Conservation (phyloP, 2,888 invertebrate species). For the Gnatocerus cornutus region DNA sequence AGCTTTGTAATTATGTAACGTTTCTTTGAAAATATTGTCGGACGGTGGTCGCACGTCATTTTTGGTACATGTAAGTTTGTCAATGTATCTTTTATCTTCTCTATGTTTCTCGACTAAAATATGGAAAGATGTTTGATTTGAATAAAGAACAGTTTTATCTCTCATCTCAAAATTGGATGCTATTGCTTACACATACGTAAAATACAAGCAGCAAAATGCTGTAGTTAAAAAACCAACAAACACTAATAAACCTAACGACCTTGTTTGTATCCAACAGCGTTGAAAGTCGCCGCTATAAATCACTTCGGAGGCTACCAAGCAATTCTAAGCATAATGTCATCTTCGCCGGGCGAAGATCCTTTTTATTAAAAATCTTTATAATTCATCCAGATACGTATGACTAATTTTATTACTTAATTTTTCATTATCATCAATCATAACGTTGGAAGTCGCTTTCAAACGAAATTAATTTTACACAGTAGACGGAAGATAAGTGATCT, state of each 20-base stretch:
- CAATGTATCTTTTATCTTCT: background rate
- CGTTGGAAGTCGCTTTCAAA: slow-evolving; percentile 9
- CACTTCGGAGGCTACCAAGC: slow-evolving; percentile 52
- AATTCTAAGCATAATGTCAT: slow-evolving; percentile 53
- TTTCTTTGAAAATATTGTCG: slow-evolving; percentile 17
- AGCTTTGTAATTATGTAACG: slow-evolving; percentile 25
- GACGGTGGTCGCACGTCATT: slow-evolving; percentile 18
- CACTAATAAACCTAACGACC: slow-evolving; percentile 59
- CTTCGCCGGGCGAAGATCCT: slow-evolving; percentile 46
- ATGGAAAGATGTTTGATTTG: slow-evolving; percentile 39
- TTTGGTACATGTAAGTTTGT: no score
- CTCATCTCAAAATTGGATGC: slow-evolving; percentile 38
- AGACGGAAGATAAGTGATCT: slow-evolving; percentile 22
- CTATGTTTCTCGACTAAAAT: slow-evolving; percentile 13
- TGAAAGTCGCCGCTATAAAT: slow-evolving; percentile 58
- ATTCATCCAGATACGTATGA: slow-evolving; percentile 34
- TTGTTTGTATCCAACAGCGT: slow-evolving; percentile 58
- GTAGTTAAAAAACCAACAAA: slow-evolving; percentile 56
- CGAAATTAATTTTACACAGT: slow-evolving; percentile 34
- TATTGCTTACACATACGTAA: slow-evolving; percentile 49
- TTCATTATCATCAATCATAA: slow-evolving; percentile 40
- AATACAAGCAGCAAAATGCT: slow-evolving; percentile 56
- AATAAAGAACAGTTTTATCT: slow-evolving; percentile 41
- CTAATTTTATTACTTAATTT: slow-evolving; percentile 45
- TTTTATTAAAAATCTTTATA: slow-evolving; percentile 35